These are phyloP conservation scores for Oscarella lobularis DNA, from an alignment of 37 sponge, comb jelly and placozoan genomes.

Conservation along the genomic window DNA sequence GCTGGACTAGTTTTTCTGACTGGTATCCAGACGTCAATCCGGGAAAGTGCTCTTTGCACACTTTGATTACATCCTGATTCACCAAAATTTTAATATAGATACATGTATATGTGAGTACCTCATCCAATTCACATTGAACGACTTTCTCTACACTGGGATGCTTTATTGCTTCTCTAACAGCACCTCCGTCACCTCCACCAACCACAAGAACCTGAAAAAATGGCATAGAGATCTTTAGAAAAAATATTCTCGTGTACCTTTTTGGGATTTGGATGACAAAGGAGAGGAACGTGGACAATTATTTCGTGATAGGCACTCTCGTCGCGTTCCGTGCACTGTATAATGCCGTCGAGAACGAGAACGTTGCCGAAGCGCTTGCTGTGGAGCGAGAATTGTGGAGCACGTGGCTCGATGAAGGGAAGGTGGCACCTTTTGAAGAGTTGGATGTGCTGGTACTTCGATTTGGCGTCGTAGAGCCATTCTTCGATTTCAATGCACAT, in stretches of 20 bases:
- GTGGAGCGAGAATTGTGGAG: neutral
- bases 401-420: no score
- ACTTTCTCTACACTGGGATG: conserved; percentile 66
- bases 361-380: conserved; percentile 71
- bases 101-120: neutral
- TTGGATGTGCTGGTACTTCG: conserved; percentile 43
- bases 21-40: conserved; percentile 31
- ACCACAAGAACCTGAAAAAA: conserved; percentile 77
- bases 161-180: conserved; percentile 71
- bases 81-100: conserved; percentile 1
- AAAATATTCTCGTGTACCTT: conserved; percentile 21
- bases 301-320: conserved; percentile 82
- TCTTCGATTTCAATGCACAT: conserved; percentile 38
- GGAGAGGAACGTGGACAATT: conserved; percentile 66
- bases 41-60: conserved; percentile 67
- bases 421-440: conserved; percentile 66
- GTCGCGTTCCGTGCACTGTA: conserved; percentile 77
- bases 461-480: conserved; percentile 28
- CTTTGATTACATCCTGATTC: conserved; percentile 45
- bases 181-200: conserved; percentile 96
- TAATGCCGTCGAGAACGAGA: conserved; percentile 71
- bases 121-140: conserved; percentile 65
- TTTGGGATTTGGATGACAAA: conserved; percentile 65
- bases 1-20: conserved; percentile 38
- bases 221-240: neutral